Evolutionary conservation across 2,113 vertebrate species (phyloP).

Genomic region (Gallinago paraguaiae): DNA sequence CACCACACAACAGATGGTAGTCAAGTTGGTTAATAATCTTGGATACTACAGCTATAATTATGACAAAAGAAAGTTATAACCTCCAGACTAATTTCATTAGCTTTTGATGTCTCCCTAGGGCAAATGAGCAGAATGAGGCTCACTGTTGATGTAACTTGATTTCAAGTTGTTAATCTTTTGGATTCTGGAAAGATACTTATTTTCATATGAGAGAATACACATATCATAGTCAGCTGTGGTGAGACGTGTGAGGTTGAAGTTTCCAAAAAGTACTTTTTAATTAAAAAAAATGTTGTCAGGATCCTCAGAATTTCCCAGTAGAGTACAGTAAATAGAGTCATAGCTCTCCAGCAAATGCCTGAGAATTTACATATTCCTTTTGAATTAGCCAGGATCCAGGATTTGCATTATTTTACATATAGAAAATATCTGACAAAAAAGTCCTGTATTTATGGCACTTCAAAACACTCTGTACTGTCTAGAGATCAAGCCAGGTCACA

Average conservation of each 20-base stretch:
- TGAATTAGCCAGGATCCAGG: not conserved
- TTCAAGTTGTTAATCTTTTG: not conserved
- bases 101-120: not conserved
- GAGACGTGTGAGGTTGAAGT: not conserved
- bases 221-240: not conserved
- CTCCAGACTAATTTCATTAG: not conserved
- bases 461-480: not conserved
- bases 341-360: not conserved
- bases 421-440: no score
- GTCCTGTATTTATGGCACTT: not conserved
- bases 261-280: not conserved
- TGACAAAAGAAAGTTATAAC: not conserved
- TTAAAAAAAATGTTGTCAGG: not conserved
- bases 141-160: not conserved
- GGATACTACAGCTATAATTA: not conserved
- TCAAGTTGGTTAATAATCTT: not conserved
- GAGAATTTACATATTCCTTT: not conserved
- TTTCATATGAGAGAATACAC: not conserved
- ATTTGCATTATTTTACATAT: not conserved
- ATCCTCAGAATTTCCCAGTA: not conserved
- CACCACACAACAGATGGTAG: not conserved
- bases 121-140: not conserved
- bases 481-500: not conserved
- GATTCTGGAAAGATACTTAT: not conserved
- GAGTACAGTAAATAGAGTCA: not conserved